These are phyloP conservation scores for Pyrochroa serraticornis DNA, from an alignment of 2,888 invertebrate genomes.

Conservation along the genomic window DNA sequence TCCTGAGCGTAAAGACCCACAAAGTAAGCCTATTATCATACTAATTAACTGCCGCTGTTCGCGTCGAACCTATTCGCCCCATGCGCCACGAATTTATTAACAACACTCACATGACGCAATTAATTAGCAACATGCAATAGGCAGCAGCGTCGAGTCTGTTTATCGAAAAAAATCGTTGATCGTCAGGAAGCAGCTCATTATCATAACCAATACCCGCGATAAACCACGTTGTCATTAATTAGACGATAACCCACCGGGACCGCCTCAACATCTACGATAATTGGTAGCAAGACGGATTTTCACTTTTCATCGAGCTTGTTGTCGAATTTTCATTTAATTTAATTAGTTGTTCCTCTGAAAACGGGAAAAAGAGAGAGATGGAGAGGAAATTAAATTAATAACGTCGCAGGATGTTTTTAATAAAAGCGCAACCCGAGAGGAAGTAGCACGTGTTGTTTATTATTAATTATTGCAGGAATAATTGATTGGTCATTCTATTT, in stretches of 20 bases:
- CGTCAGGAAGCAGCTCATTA: conserved; percentile 24
- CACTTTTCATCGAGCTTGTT: neutral
- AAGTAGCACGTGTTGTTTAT: conserved; percentile 17
- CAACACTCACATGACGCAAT: conserved; percentile 7
- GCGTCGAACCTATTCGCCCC: conserved; percentile 1
- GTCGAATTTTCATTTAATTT: neutral
- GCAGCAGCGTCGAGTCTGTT: neutral
- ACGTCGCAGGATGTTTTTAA: conserved; percentile 19
- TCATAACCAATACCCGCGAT: conserved; percentile 8
- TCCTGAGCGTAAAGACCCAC: conserved; percentile 2
- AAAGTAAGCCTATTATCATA: conserved; percentile 14
- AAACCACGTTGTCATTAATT: conserved; percentile 16
- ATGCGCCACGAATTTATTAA: neutral
- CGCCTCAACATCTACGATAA: neutral
- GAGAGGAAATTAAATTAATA: conserved; percentile 2
- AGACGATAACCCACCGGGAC: conserved; percentile 12
- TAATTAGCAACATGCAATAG: conserved; percentile 17
- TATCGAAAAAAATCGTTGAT: conserved; percentile 5
- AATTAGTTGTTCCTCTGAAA: neutral
- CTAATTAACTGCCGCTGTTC: conserved; percentile 11
- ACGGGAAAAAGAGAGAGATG: neutral
- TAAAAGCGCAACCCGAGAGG: neutral
- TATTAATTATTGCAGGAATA: conserved; percentile 4
- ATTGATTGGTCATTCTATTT: conserved; percentile 14
- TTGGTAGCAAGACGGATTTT: neutral